Evolutionary conservation across 2,113 vertebrate species (phyloP).

Genomic region (Mohoua ochrocephala): DNA sequence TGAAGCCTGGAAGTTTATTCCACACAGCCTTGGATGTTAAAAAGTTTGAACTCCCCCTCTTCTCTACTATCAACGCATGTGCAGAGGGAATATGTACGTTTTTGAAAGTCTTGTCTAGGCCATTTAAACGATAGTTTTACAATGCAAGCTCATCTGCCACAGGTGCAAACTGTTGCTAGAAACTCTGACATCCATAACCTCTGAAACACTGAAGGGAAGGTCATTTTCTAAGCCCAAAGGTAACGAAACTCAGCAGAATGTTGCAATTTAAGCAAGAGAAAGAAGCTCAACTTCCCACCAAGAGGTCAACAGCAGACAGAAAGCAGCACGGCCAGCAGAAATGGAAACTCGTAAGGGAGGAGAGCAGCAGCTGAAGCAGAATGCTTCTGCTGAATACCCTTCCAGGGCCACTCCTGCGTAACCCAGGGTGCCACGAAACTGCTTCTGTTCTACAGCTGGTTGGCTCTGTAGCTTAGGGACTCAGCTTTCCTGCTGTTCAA

Average conservation of each 20-base stretch:
- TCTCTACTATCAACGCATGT: neutral
- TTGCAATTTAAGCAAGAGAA: neutral
- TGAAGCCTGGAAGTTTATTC: neutral
- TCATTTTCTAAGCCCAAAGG: neutral
- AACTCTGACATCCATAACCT: neutral
- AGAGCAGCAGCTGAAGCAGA: neutral
- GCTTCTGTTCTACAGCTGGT: neutral
- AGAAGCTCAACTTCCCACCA: neutral
- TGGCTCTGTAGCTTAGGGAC: neutral
- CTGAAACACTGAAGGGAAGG: neutral
- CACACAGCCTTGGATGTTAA: neutral
- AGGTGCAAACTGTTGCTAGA: neutral
- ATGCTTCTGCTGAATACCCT: neutral
- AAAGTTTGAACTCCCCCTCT: neutral
- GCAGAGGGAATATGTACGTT: accelerated
- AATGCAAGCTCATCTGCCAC: neutral
- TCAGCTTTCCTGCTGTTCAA: neutral
- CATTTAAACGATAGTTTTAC: neutral
- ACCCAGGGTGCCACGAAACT: neutral
- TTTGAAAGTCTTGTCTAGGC: neutral
- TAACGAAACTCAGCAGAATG: neutral
- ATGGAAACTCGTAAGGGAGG: neutral
- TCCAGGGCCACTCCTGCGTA: accelerated
- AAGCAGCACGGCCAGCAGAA: neutral
- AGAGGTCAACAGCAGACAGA: neutral